These are phyloP conservation scores for Apamea monoglypha DNA, from an alignment of 2,888 invertebrate species.

Conservation along the genomic window DNA sequence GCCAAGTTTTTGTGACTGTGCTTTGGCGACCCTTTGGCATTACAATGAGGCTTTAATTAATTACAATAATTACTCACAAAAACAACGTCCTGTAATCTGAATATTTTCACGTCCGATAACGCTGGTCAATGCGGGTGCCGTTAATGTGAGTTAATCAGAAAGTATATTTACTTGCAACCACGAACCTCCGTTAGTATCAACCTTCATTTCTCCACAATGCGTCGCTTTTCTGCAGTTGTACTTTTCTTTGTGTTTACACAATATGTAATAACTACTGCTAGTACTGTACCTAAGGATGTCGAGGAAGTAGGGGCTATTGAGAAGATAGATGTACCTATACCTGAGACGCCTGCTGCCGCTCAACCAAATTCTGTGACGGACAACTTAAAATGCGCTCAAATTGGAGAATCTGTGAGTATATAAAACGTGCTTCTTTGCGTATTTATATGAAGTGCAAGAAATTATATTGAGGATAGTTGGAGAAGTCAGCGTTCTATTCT, in stretches of 20 bases:
- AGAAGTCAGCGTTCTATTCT: neutral
- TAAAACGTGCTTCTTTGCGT: neutral
- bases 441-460: neutral
- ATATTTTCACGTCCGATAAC: conserved; percentile 54
- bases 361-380: conserved; percentile 35
- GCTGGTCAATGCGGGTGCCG: conserved; percentile 62
- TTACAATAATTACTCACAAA: conserved; percentile 15
- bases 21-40: neutral
- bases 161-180: conserved; percentile 48
- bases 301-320: conserved; percentile 31
- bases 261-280: conserved; percentile 24
- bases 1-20: neutral
- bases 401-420: conserved; percentile 57
- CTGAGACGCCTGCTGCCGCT: conserved; percentile 12
- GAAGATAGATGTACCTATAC: conserved; percentile 25
- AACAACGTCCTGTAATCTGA: conserved; percentile 54
- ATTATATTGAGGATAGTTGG: neutral
- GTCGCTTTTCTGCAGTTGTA: conserved; percentile 45
- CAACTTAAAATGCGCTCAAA: conserved; percentile 44
- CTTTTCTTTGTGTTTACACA: conserved; percentile 40
- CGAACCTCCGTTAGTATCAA: conserved; percentile 45
- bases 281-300: conserved; percentile 23
- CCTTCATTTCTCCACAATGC: conserved; percentile 48
- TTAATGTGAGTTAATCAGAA: conserved; percentile 49
- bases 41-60: conserved; percentile 1